phyloP scores from a whole-genome alignment of 2,888 invertebrate species.

The Eristalis arbustorum region DNA sequence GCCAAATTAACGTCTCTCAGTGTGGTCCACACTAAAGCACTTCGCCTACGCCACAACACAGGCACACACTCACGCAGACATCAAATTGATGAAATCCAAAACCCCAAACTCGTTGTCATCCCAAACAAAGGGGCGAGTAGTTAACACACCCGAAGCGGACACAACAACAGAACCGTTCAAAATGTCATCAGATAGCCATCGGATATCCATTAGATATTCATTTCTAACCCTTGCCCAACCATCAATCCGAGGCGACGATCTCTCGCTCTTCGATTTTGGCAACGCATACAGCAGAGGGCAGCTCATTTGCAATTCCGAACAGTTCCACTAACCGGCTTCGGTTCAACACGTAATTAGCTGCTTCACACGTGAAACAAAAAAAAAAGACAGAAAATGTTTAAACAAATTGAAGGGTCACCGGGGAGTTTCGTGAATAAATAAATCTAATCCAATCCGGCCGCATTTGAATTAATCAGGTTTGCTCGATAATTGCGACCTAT shows the following conservation, averaged over 20 bases:
- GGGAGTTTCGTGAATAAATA: background rate
- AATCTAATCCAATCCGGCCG: background rate
- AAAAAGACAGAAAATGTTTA: background rate
- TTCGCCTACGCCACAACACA: background rate
- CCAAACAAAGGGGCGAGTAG: background rate
- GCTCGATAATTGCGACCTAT: background rate
- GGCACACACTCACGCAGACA: no score
- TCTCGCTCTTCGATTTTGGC: background rate
- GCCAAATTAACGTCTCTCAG: background rate
- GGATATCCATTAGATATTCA: background rate
- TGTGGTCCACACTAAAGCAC: background rate
- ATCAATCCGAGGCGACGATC: background rate
- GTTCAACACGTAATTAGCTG: background rate
- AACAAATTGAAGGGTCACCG: background rate
- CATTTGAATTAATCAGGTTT: background rate
- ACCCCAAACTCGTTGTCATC: background rate
- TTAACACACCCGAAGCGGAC: background rate
- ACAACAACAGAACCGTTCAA: background rate
- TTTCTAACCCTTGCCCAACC: background rate
- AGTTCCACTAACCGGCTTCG: background rate
- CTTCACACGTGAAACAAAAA: background rate
- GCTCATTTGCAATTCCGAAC: slow-evolving; percentile 49
- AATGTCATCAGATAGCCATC: background rate
- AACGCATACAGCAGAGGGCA: slow-evolving; percentile 17
- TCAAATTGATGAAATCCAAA: no score